These are phyloP conservation scores for Sebastes diploproa DNA, from an alignment of 2,797 vertebrate genomes.

Conservation along the genomic window DNA sequence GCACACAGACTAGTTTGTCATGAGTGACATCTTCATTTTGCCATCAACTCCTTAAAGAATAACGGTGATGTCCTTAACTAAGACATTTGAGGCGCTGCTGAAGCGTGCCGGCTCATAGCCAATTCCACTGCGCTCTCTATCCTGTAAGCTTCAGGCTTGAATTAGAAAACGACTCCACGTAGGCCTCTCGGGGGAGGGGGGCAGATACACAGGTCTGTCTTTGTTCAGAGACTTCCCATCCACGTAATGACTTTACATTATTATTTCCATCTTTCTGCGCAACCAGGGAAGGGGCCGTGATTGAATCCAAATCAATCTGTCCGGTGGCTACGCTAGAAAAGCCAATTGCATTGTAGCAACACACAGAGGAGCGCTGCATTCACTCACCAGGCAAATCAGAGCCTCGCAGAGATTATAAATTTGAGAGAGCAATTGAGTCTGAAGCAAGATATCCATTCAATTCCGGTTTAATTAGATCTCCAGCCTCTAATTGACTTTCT, in stretches of 20 bases:
- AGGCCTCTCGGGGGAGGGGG: slow-evolving; percentile 19
- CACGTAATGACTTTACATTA: slow-evolving; percentile 70
- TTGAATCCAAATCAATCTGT: slow-evolving; percentile 75
- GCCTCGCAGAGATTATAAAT: slow-evolving; percentile 76
- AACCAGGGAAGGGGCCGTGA: slow-evolving; percentile 37
- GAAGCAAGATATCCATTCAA: slow-evolving; percentile 89
- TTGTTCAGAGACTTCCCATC: slow-evolving; percentile 70
- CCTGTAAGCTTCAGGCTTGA: slow-evolving; percentile 36
- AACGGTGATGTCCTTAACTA: slow-evolving; percentile 56
- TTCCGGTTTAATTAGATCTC: slow-evolving; percentile 96
- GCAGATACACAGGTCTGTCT: slow-evolving; percentile 45
- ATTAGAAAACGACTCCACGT: slow-evolving; percentile 44
- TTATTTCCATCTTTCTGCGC: slow-evolving; percentile 70
- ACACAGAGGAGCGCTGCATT: slow-evolving; percentile 48
- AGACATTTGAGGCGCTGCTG: slow-evolving; percentile 58
- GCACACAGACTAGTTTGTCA: slow-evolving; percentile 75
- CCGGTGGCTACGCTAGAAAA: slow-evolving; percentile 52
- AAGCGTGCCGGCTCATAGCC: slow-evolving; percentile 31
- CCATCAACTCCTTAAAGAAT: slow-evolving; percentile 68
- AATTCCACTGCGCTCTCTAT: slow-evolving; percentile 1
- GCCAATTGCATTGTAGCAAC: slow-evolving; percentile 63
- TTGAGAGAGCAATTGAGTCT: slow-evolving; percentile 78
- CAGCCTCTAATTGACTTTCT: slow-evolving; percentile 94
- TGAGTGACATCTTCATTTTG: slow-evolving; percentile 81
- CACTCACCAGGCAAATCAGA: slow-evolving; percentile 62